These are phyloP conservation scores for Alosa alosa DNA, from an alignment of 2,113 vertebrate species.

Conservation along the genomic window DNA sequence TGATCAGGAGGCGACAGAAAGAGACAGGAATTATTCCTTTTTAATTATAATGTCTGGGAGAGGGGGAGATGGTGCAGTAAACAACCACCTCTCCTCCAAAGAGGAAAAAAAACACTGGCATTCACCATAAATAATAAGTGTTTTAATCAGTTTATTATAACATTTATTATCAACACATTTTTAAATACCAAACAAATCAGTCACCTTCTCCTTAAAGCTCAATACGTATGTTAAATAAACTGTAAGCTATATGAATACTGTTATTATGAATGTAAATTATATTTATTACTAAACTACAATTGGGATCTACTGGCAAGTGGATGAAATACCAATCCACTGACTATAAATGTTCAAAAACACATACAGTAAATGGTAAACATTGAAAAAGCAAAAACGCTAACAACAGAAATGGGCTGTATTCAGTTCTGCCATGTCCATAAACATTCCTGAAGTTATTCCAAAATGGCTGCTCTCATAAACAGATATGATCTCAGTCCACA, in stretches of 20 bases:
- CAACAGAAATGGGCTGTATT: conserved; percentile 29
- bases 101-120: conserved; percentile 43
- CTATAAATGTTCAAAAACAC: neutral
- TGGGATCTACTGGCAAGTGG: neutral
- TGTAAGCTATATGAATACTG: neutral
- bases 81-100: conserved; percentile 73
- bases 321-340: neutral
- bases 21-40: conserved; percentile 64
- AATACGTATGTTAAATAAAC: neutral
- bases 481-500: conserved; percentile 43
- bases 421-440: neutral
- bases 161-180: neutral
- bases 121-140: conserved; percentile 29
- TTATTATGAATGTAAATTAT: neutral
- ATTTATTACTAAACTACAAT: neutral
- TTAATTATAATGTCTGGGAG: conserved; percentile 77
- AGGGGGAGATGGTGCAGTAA: conserved; percentile 66
- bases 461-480: conserved; percentile 34
- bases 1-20: conserved; percentile 64
- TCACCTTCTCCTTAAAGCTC: neutral
- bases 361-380: conserved; percentile 41
- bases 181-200: neutral
- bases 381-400: conserved; percentile 23
- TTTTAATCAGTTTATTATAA: neutral
- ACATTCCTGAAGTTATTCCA: conserved; percentile 24